Evolutionary conservation across 2,797 vertebrate species (phyloP), one percentile per base, ranked within the genome.

Genomic region (Dromococcyx pavoninus): DNA sequence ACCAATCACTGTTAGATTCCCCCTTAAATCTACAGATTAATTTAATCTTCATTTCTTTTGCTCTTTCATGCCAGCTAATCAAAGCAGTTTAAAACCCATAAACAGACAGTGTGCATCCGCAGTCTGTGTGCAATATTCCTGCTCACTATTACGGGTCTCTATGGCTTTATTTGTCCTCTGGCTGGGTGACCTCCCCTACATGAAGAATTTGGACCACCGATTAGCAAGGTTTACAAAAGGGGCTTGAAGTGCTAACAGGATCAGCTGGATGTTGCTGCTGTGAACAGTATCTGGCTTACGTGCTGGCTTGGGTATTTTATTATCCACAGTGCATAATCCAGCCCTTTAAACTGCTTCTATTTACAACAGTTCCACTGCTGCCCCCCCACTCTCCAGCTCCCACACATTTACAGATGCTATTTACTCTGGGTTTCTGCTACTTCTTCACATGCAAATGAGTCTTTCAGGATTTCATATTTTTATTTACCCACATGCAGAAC

Each of bases 281-380:
- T 80, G 89, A 93, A 58, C 41, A 53, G 65, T 41, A 44, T 88
- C 83, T 73, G 77, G 46, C 7, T 93, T 57, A 72, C 4, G 23
- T 67, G 89, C 86, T 39, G 39, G 35, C 69, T 87, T 64, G 89
- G 77, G 54, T 88, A 65, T 44, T 91, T 94, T 85, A 58, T 80
- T 90, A 86, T 54, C 88, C 27, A 1, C 1, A 72, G 80, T 6
- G 2, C 60, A 69, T 71, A 88, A 95, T 89, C 50, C 78, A 79
- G 64, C 35, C 56, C 77, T 93, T 91, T n/a, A 86, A 90, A 44
- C 53, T 56, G 86, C 78, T 89, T 77, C 79, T 95, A 54, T 94
- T 93, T 84, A 93, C 91, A 92, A 93, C 87, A 88, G 91, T 89
- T 93, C 91, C 90, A 70, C 80, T 94, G 93, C 88, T 32, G 66